Conservation (phyloP, 2,113 vertebrate genomes). For the Osmerus mordax region DNA sequence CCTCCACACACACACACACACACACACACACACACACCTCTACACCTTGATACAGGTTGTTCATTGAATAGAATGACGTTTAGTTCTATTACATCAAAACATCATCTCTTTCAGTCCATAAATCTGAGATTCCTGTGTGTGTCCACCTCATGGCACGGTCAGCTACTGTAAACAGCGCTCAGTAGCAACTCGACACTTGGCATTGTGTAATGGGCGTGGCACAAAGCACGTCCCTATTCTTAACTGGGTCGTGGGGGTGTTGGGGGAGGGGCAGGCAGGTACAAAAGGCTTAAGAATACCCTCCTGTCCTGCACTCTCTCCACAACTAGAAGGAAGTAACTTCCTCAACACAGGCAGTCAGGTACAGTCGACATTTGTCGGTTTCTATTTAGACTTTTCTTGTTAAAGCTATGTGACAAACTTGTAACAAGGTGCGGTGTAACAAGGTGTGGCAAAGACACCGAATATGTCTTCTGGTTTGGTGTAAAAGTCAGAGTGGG, state of each 20-base stretch:
- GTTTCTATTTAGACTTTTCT: not conserved
- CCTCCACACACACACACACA: not conserved
- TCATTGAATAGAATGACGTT: no score
- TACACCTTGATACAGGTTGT: not conserved
- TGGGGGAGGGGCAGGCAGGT: slow-evolving; percentile 35
- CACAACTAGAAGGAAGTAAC: slow-evolving; percentile 15
- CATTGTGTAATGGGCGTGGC: no score
- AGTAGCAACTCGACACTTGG: no score
- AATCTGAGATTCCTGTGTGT: no score
- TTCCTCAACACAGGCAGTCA: not conserved
- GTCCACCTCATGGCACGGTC: no score
- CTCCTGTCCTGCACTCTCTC: slow-evolving; percentile 17
- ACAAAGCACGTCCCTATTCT: no score
- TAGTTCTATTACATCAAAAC: no score
- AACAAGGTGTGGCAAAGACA: no score
- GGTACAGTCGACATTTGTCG: not conserved
- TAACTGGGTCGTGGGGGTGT: not conserved
- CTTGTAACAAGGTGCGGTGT: not conserved
- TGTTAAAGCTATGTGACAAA: not conserved
- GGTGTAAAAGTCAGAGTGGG: not conserved
- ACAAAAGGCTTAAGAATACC: slow-evolving; percentile 12
- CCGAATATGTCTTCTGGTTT: no score
- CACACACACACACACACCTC: not conserved
- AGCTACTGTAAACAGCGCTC: no score
- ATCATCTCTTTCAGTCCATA: no score